Conservation (phyloP, 2,113 vertebrate genomes). For the Atherinomorus stipes region DNA sequence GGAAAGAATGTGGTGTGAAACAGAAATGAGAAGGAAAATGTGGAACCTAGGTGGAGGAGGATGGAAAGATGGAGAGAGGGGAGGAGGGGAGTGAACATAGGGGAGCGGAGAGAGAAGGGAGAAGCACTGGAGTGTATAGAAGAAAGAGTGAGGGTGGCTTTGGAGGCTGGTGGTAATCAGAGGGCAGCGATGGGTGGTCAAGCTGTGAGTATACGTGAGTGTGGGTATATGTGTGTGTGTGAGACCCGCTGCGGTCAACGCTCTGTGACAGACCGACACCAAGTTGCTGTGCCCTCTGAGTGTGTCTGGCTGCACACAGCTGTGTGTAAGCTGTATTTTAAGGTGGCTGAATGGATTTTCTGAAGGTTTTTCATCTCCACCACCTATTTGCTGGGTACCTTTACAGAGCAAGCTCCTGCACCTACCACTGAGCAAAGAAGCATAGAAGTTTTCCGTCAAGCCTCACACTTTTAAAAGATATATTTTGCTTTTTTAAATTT, state of each 20-base stretch:
- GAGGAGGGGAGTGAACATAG: constrained; percentile 46
- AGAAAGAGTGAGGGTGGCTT: constrained; percentile 62
- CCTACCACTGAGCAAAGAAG: constrained; percentile 26
- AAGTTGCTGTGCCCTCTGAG: constrained; percentile 57
- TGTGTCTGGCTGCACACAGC: constrained; percentile 61
- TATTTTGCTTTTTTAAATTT: background rate
- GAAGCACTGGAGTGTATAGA: constrained; percentile 67
- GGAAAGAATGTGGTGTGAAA: constrained; percentile 40
- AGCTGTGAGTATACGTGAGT: constrained; percentile 47
- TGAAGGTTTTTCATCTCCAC: constrained; percentile 54
- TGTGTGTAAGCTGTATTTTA: constrained; percentile 66
- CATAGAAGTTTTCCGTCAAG: constrained; percentile 26
- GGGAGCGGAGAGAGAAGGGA: constrained; percentile 41
- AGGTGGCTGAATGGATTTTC: constrained; percentile 65
- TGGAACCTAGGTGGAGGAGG: constrained; percentile 25
- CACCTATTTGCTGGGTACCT: constrained; percentile 41
- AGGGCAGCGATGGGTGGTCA: constrained; percentile 76
- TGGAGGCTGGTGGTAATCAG: constrained; percentile 76
- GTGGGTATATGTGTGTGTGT: constrained; percentile 44
- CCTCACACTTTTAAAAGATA: constrained; percentile 1
- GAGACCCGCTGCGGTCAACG: constrained; percentile 56
- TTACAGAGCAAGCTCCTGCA: constrained; percentile 13
- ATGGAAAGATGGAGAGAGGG: background rate
- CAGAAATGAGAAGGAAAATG: constrained; percentile 49
- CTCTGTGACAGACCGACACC: constrained; percentile 66